Base-by-base conservation (phyloP, 2,113 vertebrate genomes). In the Passer domesticus region DNA sequence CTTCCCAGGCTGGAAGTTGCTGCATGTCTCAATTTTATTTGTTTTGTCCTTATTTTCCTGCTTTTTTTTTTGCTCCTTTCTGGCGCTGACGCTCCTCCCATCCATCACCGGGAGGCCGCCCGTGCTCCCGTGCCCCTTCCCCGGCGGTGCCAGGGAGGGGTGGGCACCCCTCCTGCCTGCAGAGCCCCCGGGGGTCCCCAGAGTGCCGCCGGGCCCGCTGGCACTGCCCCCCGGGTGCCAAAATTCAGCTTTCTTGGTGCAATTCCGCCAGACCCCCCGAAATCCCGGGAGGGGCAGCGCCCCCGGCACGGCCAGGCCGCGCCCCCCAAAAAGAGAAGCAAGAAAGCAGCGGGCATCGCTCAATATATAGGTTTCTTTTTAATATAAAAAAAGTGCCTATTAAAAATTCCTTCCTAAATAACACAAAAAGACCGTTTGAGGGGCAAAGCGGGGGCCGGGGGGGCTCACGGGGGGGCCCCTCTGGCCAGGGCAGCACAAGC, bases 341-440 rank as follows among this genome's bases (percentile, higher is more conserved):
- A 91, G 53, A 47, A 81, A 55, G 83, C 89, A 86, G 83, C 22
- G 76, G 75, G 75, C 82, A 52, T 47, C 22, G 79, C 87, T 83
- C 87, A 90, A 89, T 89, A 89, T 89, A 83, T 82, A 83, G 72
- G 72, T 73, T 88, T 88, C 86, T 88, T 69, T 86, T 91, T 94
- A 91, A 88, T 87, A 74, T 89, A 84, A 93, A 93, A 86, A 90
- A 87, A 79, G 92, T 91, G 83, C 81, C 83, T 84, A 75, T 93
- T 85, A 89, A 97, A 96, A 95, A 93, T 70, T 89, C 87, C 87
- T 94, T 92, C 94, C 89, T 95, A 87, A 96, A 93, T 90, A 95
- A 88, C 87, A 85, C 91, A 93, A 77, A 94, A 82, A 96, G 89
- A 91, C 70, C 76, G 19, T 81, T 83, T 28, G 73, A 82, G 83